Percentiles rank a stretch among this genome's conserved stretches.
These are phyloP conservation scores for Tiphia femorata DNA, from an alignment of 2,888 invertebrate genomes.

Conservation along the genomic window DNA sequence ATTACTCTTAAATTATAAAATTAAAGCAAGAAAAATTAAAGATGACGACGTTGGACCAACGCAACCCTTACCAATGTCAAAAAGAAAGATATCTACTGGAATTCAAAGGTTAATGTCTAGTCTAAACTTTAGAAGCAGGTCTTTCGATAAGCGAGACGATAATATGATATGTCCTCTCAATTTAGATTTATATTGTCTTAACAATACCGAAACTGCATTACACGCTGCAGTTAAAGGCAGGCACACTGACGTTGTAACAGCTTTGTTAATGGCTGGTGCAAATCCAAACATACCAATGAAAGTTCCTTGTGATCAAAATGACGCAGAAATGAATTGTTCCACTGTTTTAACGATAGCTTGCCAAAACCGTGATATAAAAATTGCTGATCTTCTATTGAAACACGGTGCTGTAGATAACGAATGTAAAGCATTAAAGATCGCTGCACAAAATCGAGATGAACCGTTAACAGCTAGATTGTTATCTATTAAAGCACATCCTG, in stretches of 20 bases:
- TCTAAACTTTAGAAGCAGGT: slow-evolving; percentile 77
- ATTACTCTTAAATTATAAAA: slow-evolving; percentile 79
- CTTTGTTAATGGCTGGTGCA: slow-evolving; percentile 83
- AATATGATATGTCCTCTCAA: slow-evolving; percentile 78
- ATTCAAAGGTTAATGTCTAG: slow-evolving; percentile 91
- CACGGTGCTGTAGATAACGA: slow-evolving; percentile 91
- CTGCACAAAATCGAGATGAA: slow-evolving; percentile 81
- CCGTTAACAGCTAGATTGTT: slow-evolving; percentile 83
- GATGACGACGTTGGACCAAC: slow-evolving; percentile 64
- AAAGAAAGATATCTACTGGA: slow-evolving; percentile 85
- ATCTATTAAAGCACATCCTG: slow-evolving; percentile 90
- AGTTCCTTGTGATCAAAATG: slow-evolving; percentile 68
- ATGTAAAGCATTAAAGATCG: slow-evolving; percentile 83
- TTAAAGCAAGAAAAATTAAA: slow-evolving; percentile 73
- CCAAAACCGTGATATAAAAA: slow-evolving; percentile 76
- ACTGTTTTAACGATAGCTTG: slow-evolving; percentile 80
- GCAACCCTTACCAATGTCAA: slow-evolving; percentile 62
- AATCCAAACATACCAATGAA: slow-evolving; percentile 82
- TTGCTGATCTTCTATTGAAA: slow-evolving; percentile 83
- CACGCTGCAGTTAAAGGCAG: slow-evolving; percentile 84
- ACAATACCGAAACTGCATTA: slow-evolving; percentile 85
- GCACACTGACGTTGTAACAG: slow-evolving; percentile 78
- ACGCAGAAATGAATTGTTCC: slow-evolving; percentile 70
- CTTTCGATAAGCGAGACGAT: slow-evolving; percentile 70
- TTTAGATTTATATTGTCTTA: slow-evolving; percentile 81